A percentile compares a stretch with the other conserved stretches of the same genome.
Conservation (phyloP, 1,140 invertebrate genomes). For the Panagrolaimus sp. region DNA sequence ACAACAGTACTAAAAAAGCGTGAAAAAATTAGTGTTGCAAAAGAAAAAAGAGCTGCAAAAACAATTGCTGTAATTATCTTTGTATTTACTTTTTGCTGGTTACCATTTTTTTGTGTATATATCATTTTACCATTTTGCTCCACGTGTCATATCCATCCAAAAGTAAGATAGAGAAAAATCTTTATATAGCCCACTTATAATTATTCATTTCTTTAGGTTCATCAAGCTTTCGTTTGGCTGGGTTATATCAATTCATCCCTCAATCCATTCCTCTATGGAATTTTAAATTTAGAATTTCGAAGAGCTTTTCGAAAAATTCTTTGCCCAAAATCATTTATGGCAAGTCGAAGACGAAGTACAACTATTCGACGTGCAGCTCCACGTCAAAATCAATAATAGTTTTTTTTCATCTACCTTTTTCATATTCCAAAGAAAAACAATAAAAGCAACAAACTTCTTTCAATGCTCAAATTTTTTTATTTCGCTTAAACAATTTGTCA, state of each 20-base stretch:
- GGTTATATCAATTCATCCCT: constrained; percentile 55
- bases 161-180: constrained; percentile 41
- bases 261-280: constrained; percentile 46
- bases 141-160: constrained; percentile 51
- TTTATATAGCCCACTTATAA: not conserved
- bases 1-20: constrained; percentile 45
- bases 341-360: constrained; percentile 17
- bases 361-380: not conserved
- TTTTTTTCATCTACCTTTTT: too few relatives aligned
- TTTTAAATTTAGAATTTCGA: constrained; percentile 55
- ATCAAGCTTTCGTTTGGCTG: constrained; percentile 57
- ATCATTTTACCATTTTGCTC: constrained; percentile 66
- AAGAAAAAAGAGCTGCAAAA: constrained; percentile 66
- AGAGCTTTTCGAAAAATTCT: constrained; percentile 56
- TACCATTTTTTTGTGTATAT: constrained; percentile 67
- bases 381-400: not conserved
- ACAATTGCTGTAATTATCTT: constrained; percentile 68
- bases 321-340: constrained; percentile 42
- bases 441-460: too few relatives aligned
- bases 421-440: too few relatives aligned
- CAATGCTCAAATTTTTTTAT: too few relatives aligned
- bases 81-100: constrained; percentile 66
- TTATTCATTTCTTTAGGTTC: constrained; percentile 39
- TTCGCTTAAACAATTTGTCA: too few relatives aligned
- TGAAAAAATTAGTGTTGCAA: constrained; percentile 59